Evolutionary conservation across 2,113 vertebrate species (phyloP), one percentile per base, ranked within the genome.

Genomic region (Cisticola juncidis): DNA sequence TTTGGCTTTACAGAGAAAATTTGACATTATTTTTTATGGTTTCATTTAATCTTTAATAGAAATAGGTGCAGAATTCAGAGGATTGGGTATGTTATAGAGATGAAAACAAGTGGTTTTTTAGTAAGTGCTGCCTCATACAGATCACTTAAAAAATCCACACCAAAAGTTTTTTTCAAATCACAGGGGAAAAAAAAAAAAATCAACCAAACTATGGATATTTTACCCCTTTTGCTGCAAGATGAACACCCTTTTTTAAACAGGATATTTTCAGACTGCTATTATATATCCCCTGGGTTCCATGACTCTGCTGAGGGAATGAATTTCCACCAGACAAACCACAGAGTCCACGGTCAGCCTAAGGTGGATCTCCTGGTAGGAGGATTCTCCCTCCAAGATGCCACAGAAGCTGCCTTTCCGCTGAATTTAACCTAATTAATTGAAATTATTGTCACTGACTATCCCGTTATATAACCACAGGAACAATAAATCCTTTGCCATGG

Each of bases 391-490:
- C 60, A 61, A 65, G 42, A 68, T 14, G 35, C 64, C 69, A 47
- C 51, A 36, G 65, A 78, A 94, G 73, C 51, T 94, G 60, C 81
- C 56, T 81, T 87, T 81, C 84, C 69, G 36, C 56, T 35, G 47
- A 50, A 77, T 84, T 85, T 26, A 90, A 71, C 62, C 5, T 4
- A 84, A 87, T 68, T 66, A 61, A 58, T 69, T 83, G 35, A 50
- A 92, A 90, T 76, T 51, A 71, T 60, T 71, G n/a, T 42, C 71
- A 58, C 69, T 42, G 54, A 36, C 45, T 73, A 62, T 14, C 62
- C 58, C 3, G 2, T 65, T 77, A 70, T 12, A 58, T 47, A 95
- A 86, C 23, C 58, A 78, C 60, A 40, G 69, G 48, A 74, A 62
- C 77, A 86, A 47, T 28, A 80, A 71, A 77, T 50, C 35, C 76